phyloP scores from a whole-genome alignment of 2,113 vertebrate genomes.

The Carollia perspicillata region DNA sequence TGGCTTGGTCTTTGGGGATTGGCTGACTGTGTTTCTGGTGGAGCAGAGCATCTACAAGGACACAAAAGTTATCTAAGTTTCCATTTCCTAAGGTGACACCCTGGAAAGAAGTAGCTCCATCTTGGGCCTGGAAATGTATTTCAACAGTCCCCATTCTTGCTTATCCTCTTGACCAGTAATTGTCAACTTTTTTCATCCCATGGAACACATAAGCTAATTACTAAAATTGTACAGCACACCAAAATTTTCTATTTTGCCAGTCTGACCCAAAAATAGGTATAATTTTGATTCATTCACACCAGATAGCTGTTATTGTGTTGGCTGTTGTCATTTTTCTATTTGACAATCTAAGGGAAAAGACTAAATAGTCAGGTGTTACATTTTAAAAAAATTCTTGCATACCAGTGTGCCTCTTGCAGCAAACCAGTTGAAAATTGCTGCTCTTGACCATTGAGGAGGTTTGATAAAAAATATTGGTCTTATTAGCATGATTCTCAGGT shows the following conservation, averaged over 20 bases:
- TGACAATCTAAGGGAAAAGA: background rate
- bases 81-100: background rate
- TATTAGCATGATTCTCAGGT: background rate
- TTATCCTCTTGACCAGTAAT: background rate
- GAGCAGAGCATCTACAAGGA: background rate
- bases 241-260: background rate
- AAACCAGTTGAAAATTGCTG: background rate
- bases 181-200: background rate
- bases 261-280: background rate
- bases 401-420: background rate
- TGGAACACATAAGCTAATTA: background rate
- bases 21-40: background rate
- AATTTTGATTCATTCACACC: background rate
- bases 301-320: background rate
- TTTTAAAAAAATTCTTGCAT: background rate
- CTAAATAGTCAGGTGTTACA: background rate
- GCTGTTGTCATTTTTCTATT: background rate
- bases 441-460: background rate
- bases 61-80: background rate
- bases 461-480: background rate
- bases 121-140: background rate
- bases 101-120: background rate
- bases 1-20: background rate
- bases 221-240: background rate
- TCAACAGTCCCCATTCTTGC: background rate